Evolutionary conservation across 2,797 vertebrate species (phyloP), one percentile per base, ranked within the genome.

Genomic region (Pseudomugil gertrudae): DNA sequence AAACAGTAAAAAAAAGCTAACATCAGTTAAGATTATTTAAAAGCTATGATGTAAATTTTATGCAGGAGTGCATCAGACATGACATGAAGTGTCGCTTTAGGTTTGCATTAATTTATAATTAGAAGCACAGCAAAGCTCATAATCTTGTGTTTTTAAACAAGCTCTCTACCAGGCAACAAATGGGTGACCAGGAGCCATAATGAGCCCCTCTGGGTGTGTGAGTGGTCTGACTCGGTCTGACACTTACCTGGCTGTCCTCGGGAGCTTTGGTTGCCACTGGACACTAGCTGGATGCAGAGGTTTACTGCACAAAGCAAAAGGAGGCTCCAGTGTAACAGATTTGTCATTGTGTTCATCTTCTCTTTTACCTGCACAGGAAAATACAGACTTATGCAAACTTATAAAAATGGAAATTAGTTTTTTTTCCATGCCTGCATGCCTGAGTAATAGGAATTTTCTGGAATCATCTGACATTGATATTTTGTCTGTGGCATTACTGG

Each of bases 191-290:
- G 71, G 77, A 76, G 69, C 66, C 64, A 36, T 93, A 93, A 93
- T 90, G 88, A 92, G 93, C 36, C 87, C 90, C 83, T 40, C 45
- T 48, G 79, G 84, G 79, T 27, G 61, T 65, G 56, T 27, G 56
- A 63, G n/a, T 74, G 79, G 83, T 83, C 78, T 84, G 78, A 71
- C 23, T 77, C 74, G 51, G 54, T 73, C 76, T 84, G 63, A 58
- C 56, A 80, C 88, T 66, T 67, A 93, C 92, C 90, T 69, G 86
- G 65, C 69, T 86, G 83, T 69, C 87, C 91, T 79, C 83, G 60
- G 58, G 90, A 88, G 88, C 90, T 92, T 90, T 85, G 93, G 92
- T 94, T 95, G 91, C 93, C 90, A 89, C 84, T 82, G 89, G 91
- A 87, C 91, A 90, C 92, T 84, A 21, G 65, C 30, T 85, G 88